Evolutionary conservation across 2,888 invertebrate genomes (phyloP), one percentile per base, ranked within the genome.

Genomic region (Calliphora vomitoria): DNA sequence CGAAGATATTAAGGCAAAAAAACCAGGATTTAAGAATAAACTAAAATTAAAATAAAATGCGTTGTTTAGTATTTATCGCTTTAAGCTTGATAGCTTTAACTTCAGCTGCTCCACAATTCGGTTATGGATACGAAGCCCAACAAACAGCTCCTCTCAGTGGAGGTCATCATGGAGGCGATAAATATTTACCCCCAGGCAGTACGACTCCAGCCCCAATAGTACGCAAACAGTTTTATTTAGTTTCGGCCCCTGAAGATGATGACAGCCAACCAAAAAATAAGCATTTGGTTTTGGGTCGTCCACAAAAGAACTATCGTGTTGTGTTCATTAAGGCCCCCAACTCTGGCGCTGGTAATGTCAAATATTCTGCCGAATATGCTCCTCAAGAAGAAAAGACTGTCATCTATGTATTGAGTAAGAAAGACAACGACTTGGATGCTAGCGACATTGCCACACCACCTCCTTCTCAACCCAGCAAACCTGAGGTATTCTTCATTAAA

Each of bases 401-500:
- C 85, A 93, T 94, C 85, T 94, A 93, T 90, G 93, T 94, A 41
- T 90, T 94, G 78, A 92, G 91, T 89, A 93, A 94, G 88, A 94
- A 94, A 90, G 92, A 91, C 11, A 90, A 91, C 4, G 93, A 92
- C 82, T 66, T 93, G 88, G 89, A 93, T 86, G 92, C 92, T 31
- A 89, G 89, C 6, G 91, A 92, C 31, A 92, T 93, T 90, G 93
- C 91, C 25, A 92, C 92, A 4, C 93, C 93, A 5, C 91, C 93
- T 2, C 93, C 93, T 55, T 91, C 93, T 3, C 91, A 92, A 85
- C 92, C 93, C 87, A 93, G 92, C 90, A 94, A 94, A 85, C 94
- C 94, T 3, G 94, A 94, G 88, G 93, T 94, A 3, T 94, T 93
- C 94, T 94, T 94, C 89, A 93, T 94, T 88, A 94, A 94, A 85